phyloP scores from a whole-genome alignment of 2,888 invertebrate genomes.

The Nemapogon koenigi region DNA sequence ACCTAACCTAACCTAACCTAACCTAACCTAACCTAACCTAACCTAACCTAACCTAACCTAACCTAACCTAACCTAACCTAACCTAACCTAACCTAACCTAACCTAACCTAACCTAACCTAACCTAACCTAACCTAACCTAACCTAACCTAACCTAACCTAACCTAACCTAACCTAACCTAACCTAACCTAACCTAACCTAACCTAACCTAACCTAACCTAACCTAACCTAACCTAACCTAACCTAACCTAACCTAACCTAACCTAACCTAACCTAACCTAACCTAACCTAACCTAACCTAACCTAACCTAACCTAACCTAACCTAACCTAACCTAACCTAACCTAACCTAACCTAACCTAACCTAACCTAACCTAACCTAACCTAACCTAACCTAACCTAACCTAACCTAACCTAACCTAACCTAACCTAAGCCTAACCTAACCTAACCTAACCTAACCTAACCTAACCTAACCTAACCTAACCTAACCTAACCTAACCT shows the following conservation, averaged over 20 bases:
- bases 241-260: constrained; percentile 1
- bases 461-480: constrained; percentile 11
- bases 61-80: no score
- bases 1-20: no score
- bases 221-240: constrained; percentile 4
- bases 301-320: constrained; percentile 8
- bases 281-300: constrained; percentile 8
- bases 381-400: constrained; percentile 12
- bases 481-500: constrained; percentile 11
- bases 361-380: constrained; percentile 10
- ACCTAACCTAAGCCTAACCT: constrained; percentile 11
- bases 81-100: constrained; percentile 13
- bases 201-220: constrained; percentile 7
- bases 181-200: constrained; percentile 10
- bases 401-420: constrained; percentile 16
- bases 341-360: constrained; percentile 9
- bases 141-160: constrained; percentile 11
- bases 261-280: constrained; percentile 4
- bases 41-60: constrained; percentile 13
- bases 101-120: constrained; percentile 13
- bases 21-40: constrained; percentile 14
- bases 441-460: constrained; percentile 14
- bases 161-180: constrained; percentile 11
- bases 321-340: constrained; percentile 8
- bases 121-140: constrained; percentile 10